Evolutionary conservation across 2,797 vertebrate genomes (phyloP), one percentile per base, ranked within the genome.

Genomic region (Scyliorhinus canicula): DNA sequence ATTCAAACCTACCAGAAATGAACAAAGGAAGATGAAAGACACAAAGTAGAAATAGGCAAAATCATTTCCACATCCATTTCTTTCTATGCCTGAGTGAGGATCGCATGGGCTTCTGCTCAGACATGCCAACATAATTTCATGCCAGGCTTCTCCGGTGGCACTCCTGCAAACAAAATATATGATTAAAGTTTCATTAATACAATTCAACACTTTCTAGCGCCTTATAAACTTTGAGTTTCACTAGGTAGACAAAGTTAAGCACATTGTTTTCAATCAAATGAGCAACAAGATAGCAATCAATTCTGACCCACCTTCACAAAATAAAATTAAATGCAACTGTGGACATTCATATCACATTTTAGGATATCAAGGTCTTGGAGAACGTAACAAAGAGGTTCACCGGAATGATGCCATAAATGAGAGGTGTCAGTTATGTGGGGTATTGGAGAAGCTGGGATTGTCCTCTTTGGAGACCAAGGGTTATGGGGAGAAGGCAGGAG

Each of bases 11-110:
- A 99, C 99, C 98, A 99, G 97, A 95, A 99, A 99, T 95, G 99
- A 99, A 96, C 98, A 99, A 60, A 99, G 98, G 97, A 99, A 99
- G 96, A 99, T 99, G 97, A 99, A 99, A 0, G 99, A 99, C 95
- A 99, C 98, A 0, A 99, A 99, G 98, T 99, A 99, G 96, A 99
- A 99, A 95, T 99, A 99, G 96, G 99, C 99, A 52, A 99, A 99
- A 96, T 99, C 98, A 0, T 98, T 99, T 95, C 99, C 99, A 0
- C 99, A 99, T 95, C 98, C 98, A 0, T 98, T 98, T 95, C 97
- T 98, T 19, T 95, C 96, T 0, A 97, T 97, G 95, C 98, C 98
- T 0, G 98, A 98, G 1, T 95, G 96, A 0, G 96, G 95, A 2
- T 99, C 99, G 2, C 99, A 99, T 79, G 97, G 95, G 94, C 97